A percentile compares a stretch with the other conserved stretches of the same genome.
Conservation (phyloP, 2,888 invertebrate species). For the Cryptocephalus moraei region DNA sequence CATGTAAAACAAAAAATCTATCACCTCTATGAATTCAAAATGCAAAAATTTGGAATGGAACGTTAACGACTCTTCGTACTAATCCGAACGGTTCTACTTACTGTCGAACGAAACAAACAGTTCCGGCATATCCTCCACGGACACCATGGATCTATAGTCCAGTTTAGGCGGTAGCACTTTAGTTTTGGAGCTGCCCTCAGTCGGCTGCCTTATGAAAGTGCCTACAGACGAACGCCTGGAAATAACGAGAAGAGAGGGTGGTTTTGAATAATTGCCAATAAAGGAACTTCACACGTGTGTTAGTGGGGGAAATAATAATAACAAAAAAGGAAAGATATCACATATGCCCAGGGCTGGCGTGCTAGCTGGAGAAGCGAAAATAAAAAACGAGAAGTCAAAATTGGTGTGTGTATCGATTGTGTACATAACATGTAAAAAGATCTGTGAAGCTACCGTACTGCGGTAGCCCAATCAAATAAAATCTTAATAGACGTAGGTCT, state of each 20-base stretch:
- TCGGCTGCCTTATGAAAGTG: conserved; percentile 68
- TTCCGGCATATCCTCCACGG: conserved; percentile 90
- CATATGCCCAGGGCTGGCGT: conserved; percentile 7
- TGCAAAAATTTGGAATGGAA: too few relatives aligned
- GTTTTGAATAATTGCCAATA: too few relatives aligned
- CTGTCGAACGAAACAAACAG: conserved; percentile 91
- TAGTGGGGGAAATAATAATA: too few relatives aligned
- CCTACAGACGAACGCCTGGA: conserved; percentile 76
- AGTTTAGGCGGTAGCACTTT: conserved; percentile 61
- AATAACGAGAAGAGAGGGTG: neutral
- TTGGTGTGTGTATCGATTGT: conserved; percentile 4
- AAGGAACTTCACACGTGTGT: too few relatives aligned
- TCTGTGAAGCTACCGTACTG: too few relatives aligned
- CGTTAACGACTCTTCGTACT: too few relatives aligned
- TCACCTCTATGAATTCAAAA: too few relatives aligned
- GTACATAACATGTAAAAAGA: neutral
- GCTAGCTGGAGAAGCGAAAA: conserved; percentile 5
- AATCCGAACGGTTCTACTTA: conserved; percentile 44
- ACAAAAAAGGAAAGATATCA: too few relatives aligned
- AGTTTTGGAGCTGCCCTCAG: conserved; percentile 47
- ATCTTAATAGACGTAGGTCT: too few relatives aligned
- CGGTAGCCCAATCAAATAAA: too few relatives aligned
- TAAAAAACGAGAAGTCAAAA: too few relatives aligned
- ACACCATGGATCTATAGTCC: conserved; percentile 88
- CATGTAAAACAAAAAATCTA: too few relatives aligned